Conservation (phyloP, 2,113 vertebrate genomes). For the Hydrolagus affinis region DNA sequence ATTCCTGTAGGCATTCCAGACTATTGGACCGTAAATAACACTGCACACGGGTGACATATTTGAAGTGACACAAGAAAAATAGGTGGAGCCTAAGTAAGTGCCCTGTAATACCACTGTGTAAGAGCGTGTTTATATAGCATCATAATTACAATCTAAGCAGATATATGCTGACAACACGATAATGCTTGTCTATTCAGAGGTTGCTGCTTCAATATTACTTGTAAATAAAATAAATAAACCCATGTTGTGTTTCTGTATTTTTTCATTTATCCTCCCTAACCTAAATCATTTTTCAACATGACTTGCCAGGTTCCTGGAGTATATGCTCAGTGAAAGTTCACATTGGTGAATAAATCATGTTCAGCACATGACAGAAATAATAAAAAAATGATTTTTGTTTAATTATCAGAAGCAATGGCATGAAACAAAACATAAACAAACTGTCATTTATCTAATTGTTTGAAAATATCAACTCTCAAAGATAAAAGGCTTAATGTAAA, state of each 20-base stretch:
- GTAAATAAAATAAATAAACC: conserved; percentile 1
- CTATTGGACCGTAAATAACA: conserved; percentile 18
- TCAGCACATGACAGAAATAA: not conserved
- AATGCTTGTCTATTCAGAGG: not conserved
- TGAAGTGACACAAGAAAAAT: conserved; percentile 22
- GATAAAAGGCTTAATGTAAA: not conserved
- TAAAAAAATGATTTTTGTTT: not conserved
- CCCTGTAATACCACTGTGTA: not conserved
- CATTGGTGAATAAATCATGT: not conserved
- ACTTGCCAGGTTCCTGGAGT: not conserved
- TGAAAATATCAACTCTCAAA: not conserved
- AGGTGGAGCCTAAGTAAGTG: conserved; percentile 26
- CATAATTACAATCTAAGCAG: not conserved
- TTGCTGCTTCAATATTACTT: not conserved
- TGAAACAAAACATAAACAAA: not conserved
- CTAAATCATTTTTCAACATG: not conserved
- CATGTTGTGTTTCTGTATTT: not conserved
- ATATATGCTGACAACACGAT: not conserved
- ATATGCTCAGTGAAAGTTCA: not conserved
- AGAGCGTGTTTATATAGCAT: not conserved
- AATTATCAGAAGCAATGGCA: not conserved
- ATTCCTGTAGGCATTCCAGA: conserved; percentile 16
- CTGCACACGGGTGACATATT: conserved; percentile 22
- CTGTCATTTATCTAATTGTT: conserved; percentile 3
- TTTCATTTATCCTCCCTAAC: not conserved